Base-by-base conservation (phyloP, 2,113 vertebrate species). In the Lontra canadensis region DNA sequence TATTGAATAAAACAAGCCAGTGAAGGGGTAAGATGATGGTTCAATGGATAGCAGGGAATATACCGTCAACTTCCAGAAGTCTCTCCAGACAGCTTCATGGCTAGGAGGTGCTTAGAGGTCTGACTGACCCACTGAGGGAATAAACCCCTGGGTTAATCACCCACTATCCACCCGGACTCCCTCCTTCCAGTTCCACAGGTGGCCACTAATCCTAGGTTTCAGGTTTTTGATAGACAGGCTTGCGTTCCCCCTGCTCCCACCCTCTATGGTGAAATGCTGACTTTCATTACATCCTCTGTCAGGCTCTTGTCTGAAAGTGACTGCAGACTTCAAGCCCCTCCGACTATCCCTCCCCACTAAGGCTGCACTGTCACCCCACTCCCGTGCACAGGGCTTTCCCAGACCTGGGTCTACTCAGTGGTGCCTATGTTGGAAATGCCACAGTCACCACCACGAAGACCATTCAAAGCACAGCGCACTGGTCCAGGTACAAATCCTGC, bases 151-250 rank as follows among this genome's bases (percentile, higher is more conserved):
- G 14, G 25, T 89, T 79, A 61, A 42, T 13, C 7, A 0, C 23
- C 26, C 57, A 73, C 12, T 31, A 44, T 4, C 25, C 6, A 25
- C 11, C 21, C 36, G 39, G 7, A 17, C 65, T 63, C 49, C 49
- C 25, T 78, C 26, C 20, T 7, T 79, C 4, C 55, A 34, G 44
- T 61, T 67, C 63, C 44, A 57, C 18, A 29, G 55, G 67, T 11
- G 55, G 47, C n/a, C 39, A 49, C 42, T 93, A 78, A 96, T n/a
- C 21, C 67, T 39, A 55, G 39, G 3, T 67, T 55, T 96, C 78
- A 59, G 79, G 25, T 42, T 59, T 34, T n/a, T 86, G 44, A 96
- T 0, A 93, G 89, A 86, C 73, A 83, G 44, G 26, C 39, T n/a
- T 14, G 26, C 2, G 10, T 34, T 84, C 31, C 13, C 36, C 44